Evolutionary conservation across 2,888 invertebrate genomes (phyloP).

Genomic region (Sympetrum striolatum): DNA sequence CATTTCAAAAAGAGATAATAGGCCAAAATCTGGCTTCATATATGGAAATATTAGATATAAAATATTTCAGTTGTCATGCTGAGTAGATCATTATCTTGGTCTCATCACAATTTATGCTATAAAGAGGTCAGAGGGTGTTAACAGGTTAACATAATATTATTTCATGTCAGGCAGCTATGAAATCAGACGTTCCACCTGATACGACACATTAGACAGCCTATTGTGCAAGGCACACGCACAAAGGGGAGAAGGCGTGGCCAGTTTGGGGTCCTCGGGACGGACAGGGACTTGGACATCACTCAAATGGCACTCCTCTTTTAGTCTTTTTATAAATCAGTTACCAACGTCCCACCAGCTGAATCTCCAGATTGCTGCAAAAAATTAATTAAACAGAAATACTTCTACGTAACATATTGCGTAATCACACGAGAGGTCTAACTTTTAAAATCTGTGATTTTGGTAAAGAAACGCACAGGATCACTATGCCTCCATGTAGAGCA

Average conservation of each 20-base stretch:
- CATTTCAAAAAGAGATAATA: constrained; percentile 38
- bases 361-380: not conserved
- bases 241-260: constrained; percentile 12
- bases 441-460: constrained; percentile 6
- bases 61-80: constrained; percentile 34
- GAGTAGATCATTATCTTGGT: constrained; percentile 31
- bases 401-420: not conserved
- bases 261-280: constrained; percentile 26
- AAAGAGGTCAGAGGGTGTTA: constrained; percentile 20
- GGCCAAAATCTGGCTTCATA: constrained; percentile 31
- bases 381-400: not conserved
- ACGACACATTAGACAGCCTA: not conserved
- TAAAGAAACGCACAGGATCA: constrained; percentile 11
- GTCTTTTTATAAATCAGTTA: not conserved
- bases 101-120: constrained; percentile 34
- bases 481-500: constrained; percentile 6
- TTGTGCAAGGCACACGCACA: constrained; percentile 19
- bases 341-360: constrained; percentile 24
- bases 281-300: constrained; percentile 28
- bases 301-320: not conserved
- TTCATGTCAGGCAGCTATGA: not conserved
- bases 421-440: not conserved
- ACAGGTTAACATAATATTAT: not conserved
- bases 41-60: constrained; percentile 42
- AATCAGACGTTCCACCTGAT: constrained; percentile 2